Conservation (phyloP, 2,888 invertebrate genomes). For the Toxonevra muliebris region DNA sequence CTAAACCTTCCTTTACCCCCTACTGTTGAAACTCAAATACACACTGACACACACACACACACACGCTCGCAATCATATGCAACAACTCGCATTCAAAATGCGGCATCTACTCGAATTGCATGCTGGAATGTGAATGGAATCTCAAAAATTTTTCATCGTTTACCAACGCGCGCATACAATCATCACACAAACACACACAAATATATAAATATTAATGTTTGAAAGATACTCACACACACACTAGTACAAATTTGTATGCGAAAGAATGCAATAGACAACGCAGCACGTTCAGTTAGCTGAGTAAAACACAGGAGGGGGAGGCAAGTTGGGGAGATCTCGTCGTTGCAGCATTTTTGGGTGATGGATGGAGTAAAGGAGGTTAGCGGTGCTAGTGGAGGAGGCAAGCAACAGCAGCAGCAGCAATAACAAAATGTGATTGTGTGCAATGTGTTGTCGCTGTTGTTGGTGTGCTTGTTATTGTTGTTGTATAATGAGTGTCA, state of each 20-base stretch:
- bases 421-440: background rate
- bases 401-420: background rate
- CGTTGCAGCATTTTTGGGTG: background rate
- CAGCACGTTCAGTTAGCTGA: background rate
- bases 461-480: constrained; percentile 4
- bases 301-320: too few species aligned
- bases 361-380: background rate
- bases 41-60: background rate
- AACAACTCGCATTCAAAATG: constrained; percentile 39
- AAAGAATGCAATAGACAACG: too few species aligned
- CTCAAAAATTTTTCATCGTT: constrained; percentile 58
- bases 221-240: background rate
- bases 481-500: constrained; percentile 7
- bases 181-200: constrained; percentile 17
- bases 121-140: constrained; percentile 64
- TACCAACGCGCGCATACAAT: constrained; percentile 21
- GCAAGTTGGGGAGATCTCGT: background rate
- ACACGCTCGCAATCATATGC: background rate
- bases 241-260: background rate
- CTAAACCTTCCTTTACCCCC: constrained; percentile 9
- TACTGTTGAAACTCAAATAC: background rate
- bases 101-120: constrained; percentile 56
- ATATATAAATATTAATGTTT: background rate
- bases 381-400: constrained; percentile 11
- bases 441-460: constrained; percentile 1